Evolutionary conservation across 2,113 vertebrate genomes (phyloP).

Genomic region (Probosciger aterrimus): DNA sequence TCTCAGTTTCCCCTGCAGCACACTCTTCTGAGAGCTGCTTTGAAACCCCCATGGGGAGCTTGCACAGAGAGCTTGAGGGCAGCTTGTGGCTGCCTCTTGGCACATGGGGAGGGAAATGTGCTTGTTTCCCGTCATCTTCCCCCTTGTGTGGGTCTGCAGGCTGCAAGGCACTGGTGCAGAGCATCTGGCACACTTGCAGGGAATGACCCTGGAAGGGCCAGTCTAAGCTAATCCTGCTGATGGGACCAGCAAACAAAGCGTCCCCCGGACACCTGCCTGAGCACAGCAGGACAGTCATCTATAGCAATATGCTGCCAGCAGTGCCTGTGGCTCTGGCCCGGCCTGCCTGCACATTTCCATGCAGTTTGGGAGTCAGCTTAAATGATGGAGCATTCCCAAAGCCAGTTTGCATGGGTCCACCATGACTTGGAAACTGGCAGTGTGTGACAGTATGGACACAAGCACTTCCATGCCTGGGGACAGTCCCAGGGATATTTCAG

Average conservation of each 20-base stretch:
- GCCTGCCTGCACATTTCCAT: neutral
- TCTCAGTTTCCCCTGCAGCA: neutral
- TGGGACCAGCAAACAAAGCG: neutral
- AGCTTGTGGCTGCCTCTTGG: neutral
- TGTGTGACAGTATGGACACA: neutral
- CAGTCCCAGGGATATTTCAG: neutral
- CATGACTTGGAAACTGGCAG: neutral
- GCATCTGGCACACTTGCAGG: neutral
- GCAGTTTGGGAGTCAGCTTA: too few species aligned
- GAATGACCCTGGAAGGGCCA: neutral
- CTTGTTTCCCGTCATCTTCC: neutral
- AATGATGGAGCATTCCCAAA: neutral
- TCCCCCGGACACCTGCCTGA: neutral
- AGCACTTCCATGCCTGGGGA: neutral
- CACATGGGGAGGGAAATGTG: neutral
- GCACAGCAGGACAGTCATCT: rapidly evolving
- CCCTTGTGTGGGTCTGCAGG: rapidly evolving
- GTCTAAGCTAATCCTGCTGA: neutral
- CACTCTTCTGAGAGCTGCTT: neutral
- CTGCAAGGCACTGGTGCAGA: rapidly evolving
- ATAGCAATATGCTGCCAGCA: neutral
- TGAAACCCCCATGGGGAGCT: neutral
- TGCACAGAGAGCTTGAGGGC: neutral
- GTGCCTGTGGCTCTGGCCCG: neutral
- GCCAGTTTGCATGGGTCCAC: neutral